Conservation (phyloP, 2,888 invertebrate genomes). For the Clivina fossor region DNA sequence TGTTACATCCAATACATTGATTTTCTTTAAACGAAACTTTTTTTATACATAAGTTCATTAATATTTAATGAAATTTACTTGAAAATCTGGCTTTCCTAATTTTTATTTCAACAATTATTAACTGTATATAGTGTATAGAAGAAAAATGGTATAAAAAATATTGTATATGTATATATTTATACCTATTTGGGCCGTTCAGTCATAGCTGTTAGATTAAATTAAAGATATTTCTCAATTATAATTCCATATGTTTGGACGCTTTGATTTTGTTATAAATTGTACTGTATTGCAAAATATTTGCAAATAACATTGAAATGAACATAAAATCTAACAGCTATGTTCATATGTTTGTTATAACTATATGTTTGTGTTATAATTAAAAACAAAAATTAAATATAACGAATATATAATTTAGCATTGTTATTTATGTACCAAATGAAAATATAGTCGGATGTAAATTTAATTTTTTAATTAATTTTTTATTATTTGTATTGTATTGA, state of each 20-base stretch:
- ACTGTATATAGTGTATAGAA: slow-evolving; percentile 33
- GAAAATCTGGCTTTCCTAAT: slow-evolving; percentile 24
- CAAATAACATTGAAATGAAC: no score
- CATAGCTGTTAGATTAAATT: slow-evolving; percentile 27
- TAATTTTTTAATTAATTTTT: slow-evolving; percentile 14
- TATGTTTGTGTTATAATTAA: slow-evolving; percentile 25
- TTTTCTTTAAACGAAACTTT: no score
- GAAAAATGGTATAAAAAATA: slow-evolving; percentile 23
- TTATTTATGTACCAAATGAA: slow-evolving; percentile 33
- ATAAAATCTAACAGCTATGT: slow-evolving; percentile 23
- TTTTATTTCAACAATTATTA: slow-evolving; percentile 23
- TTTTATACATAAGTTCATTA: no score
- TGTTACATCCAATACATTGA: no score
- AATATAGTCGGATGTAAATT: slow-evolving; percentile 33
- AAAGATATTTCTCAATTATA: no score
- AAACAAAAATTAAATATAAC: slow-evolving; percentile 23
- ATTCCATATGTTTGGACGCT: no score
- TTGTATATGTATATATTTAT: slow-evolving; percentile 32
- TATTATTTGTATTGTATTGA: no score
- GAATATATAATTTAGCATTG: slow-evolving; percentile 33
- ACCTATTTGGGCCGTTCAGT: slow-evolving; percentile 17
- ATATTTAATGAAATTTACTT: not conserved
- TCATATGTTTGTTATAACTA: slow-evolving; percentile 27
- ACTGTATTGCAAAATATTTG: no score
- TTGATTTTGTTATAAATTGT: no score